Conservation (phyloP, 2,113 vertebrate genomes). For the Saguinus midas region DNA sequence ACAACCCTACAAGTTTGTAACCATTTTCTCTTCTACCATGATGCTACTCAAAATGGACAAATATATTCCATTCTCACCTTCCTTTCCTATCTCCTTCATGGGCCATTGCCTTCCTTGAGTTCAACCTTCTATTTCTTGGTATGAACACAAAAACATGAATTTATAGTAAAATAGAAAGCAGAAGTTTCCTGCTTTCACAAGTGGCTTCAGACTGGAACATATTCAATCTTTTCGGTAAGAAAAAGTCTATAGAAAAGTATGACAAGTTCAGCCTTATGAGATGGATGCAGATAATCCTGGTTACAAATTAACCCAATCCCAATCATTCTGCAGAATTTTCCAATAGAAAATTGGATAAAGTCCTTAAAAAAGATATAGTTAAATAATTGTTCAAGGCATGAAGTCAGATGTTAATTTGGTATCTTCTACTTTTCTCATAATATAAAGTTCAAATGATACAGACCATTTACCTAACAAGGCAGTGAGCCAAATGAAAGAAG, state of each 20-base stretch:
- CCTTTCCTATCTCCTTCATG: background rate
- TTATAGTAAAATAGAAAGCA: slow-evolving; percentile 21
- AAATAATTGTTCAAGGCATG: background rate
- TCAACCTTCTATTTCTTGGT: slow-evolving; percentile 14
- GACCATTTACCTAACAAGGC: background rate
- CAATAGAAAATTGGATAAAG: background rate
- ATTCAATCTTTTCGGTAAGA: slow-evolving; percentile 5
- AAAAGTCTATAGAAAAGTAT: slow-evolving; percentile 22
- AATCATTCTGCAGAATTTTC: slow-evolving; percentile 24
- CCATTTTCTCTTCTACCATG: background rate
- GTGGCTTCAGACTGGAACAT: slow-evolving; percentile 24
- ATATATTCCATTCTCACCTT: background rate
- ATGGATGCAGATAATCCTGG: background rate
- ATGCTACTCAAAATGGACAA: background rate
- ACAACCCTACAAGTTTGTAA: background rate
- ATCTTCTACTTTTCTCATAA: background rate
- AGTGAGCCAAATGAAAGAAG: background rate
- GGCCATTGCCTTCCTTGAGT: background rate
- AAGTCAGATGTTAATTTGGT: slow-evolving; percentile 8
- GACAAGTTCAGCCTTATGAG: slow-evolving; percentile 6
- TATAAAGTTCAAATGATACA: slow-evolving; percentile 1
- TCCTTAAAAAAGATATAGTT: background rate
- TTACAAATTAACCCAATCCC: slow-evolving; percentile 28
- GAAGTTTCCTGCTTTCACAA: slow-evolving; percentile 33
- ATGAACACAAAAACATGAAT: slow-evolving; percentile 23